phyloP scores from a whole-genome alignment of 2,113 vertebrate species.

The Burhinus oedicnemus region DNA sequence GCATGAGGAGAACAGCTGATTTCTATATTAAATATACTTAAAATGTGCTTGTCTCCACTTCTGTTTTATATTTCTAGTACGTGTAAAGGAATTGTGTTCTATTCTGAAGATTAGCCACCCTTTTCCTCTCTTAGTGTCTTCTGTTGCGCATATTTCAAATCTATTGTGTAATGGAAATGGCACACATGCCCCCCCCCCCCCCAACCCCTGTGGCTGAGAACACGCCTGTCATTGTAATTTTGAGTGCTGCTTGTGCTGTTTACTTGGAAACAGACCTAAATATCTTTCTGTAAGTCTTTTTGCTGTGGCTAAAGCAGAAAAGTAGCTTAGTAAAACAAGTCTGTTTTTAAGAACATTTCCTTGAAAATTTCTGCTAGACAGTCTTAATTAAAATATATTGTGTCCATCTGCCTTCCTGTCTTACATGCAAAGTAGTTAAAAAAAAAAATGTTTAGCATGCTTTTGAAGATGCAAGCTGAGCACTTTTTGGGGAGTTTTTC shows the following conservation, averaged over 20 bases:
- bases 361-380: background rate
- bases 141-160: background rate
- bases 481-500: background rate
- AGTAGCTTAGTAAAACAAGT: background rate
- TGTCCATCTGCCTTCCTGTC: background rate
- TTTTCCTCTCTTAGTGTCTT: background rate
- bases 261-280: background rate
- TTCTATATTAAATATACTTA: background rate
- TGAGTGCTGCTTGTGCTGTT: background rate
- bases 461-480: background rate
- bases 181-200: rapidly evolving
- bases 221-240: background rate
- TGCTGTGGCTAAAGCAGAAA: background rate
- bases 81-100: background rate
- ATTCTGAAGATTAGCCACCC: background rate
- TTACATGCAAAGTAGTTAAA: background rate
- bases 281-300: background rate
- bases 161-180: background rate
- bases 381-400: background rate
- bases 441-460: background rate
- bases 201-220: background rate
- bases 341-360: background rate
- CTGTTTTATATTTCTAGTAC: background rate
- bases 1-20: background rate
- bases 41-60: background rate